Evolutionary conservation across 2,888 invertebrate genomes (phyloP).

Genomic region (Caenorhabditis sinica): DNA sequence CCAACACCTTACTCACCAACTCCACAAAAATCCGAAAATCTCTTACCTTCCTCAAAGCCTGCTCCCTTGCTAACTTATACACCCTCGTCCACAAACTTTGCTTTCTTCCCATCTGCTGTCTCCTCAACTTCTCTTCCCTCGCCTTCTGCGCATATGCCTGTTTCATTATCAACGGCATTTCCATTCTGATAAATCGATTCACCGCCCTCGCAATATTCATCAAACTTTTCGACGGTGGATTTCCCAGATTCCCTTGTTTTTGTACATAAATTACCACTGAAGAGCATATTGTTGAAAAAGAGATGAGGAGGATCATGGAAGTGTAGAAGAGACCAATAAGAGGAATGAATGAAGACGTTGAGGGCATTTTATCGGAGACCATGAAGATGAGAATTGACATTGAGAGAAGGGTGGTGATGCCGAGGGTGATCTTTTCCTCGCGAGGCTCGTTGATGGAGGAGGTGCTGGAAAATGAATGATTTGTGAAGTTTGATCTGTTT

Average conservation of each 20-base stretch:
- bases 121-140: conserved; percentile 74
- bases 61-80: conserved; percentile 70
- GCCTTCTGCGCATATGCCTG: conserved; percentile 81
- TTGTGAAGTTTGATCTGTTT: too few relatives aligned
- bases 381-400: conserved; percentile 85
- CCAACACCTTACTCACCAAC: neutral
- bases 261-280: conserved; percentile 85
- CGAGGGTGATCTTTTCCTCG: conserved; percentile 81
- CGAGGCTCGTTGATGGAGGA: conserved; percentile 78
- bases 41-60: conserved; percentile 63
- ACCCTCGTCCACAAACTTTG: conserved; percentile 76
- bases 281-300: conserved; percentile 85
- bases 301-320: conserved; percentile 85
- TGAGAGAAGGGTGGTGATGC: conserved; percentile 81
- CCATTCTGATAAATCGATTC: conserved; percentile 77
- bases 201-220: conserved; percentile 78
- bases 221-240: conserved; percentile 76
- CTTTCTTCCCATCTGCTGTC: conserved; percentile 70
- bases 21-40: neutral
- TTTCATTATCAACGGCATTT: conserved; percentile 81
- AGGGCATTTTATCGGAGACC: conserved; percentile 84
- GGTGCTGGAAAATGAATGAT: conserved; percentile 70
- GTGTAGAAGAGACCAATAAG: conserved; percentile 85
- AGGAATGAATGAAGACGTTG: conserved; percentile 85
- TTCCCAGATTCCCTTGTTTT: conserved; percentile 82